Conservation (phyloP, 2,888 invertebrate species). For the Troides helena region DNA sequence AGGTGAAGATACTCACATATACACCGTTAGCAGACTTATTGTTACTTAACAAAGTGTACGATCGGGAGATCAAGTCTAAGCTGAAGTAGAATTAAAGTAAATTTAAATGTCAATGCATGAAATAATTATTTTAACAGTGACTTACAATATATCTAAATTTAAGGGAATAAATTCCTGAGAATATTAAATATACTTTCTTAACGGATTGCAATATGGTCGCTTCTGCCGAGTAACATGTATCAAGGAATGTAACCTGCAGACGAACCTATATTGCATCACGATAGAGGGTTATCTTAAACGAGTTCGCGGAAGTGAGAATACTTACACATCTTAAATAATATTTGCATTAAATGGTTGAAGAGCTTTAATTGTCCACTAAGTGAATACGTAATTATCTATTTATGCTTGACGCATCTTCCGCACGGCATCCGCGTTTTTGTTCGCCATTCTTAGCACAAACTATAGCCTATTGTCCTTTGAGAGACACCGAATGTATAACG, state of each 20-base stretch:
- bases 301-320: conserved; percentile 13
- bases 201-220: neutral
- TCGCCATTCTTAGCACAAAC: conserved; percentile 28
- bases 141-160: neutral
- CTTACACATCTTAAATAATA: conserved; percentile 10
- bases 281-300: conserved; percentile 4
- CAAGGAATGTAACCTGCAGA: conserved; percentile 5
- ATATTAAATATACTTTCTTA: neutral
- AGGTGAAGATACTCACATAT: no score
- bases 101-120: no score
- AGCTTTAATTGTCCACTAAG: conserved; percentile 19
- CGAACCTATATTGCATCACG: conserved; percentile 3
- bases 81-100: no score
- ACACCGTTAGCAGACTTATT: no score
- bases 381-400: conserved; percentile 30
- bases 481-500: conserved; percentile 21
- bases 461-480: conserved; percentile 30
- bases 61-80: no score
- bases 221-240: neutral
- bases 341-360: conserved; percentile 13
- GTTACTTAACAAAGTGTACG: no score
- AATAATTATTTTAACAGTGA: neutral
- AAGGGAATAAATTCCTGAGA: no score
- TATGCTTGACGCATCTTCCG: conserved; percentile 29
- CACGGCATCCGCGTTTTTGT: conserved; percentile 30